These are phyloP conservation scores for Pecten maximus DNA, from an alignment of 2,888 invertebrate species.

Conservation along the genomic window DNA sequence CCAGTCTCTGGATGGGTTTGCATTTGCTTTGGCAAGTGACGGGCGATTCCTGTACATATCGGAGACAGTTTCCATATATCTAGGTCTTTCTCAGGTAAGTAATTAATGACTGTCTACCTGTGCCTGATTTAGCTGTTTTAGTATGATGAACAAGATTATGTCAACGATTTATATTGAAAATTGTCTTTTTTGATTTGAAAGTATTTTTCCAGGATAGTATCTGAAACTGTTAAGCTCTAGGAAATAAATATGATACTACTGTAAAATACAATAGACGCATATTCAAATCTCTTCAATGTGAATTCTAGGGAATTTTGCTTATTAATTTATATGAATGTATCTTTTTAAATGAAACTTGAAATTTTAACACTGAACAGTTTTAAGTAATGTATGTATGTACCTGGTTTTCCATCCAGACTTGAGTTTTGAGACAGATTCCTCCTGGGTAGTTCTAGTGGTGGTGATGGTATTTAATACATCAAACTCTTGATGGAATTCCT, in stretches of 20 bases:
- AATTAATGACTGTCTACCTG: not conserved
- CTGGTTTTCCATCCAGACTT: too few species aligned
- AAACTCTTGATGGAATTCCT: too few species aligned
- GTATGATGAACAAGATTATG: not conserved
- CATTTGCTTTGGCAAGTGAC: slow-evolving; percentile 96
- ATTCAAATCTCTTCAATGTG: too few species aligned
- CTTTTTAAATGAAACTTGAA: too few species aligned
- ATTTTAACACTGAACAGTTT: too few species aligned
- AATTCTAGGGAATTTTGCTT: too few species aligned
- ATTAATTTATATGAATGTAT: too few species aligned
- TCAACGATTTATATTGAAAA: not conserved
- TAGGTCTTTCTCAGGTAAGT: slow-evolving; percentile 98
- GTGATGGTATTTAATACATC: too few species aligned
- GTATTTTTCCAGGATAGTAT: not conserved
- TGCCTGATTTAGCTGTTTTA: not conserved
- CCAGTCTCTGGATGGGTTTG: slow-evolving; percentile 97
- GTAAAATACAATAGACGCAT: too few species aligned
- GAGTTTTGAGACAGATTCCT: too few species aligned
- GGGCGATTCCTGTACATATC: slow-evolving; percentile 99
- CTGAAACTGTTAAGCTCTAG: not conserved
- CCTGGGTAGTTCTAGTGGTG: too few species aligned
- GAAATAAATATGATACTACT: not conserved
- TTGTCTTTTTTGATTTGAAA: not conserved
- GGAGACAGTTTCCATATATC: slow-evolving; percentile 99
- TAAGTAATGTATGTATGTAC: too few species aligned